Conservation (phyloP, 2,797 vertebrate species). For the Todus mexicanus region DNA sequence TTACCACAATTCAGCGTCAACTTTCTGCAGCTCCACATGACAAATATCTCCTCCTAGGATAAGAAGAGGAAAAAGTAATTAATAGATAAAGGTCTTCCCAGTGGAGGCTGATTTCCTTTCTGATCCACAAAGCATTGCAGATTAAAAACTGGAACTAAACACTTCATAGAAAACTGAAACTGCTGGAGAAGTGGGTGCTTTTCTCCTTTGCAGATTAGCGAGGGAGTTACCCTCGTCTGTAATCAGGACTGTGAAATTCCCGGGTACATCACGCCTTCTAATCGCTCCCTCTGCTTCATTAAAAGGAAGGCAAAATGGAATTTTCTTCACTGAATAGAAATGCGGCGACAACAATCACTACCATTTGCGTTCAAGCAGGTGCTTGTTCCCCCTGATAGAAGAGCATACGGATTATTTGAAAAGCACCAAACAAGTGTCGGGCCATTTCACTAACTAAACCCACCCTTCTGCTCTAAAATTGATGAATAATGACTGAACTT, state of each 20-base stretch:
- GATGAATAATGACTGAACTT: constrained; percentile 32
- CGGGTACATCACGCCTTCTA: background rate
- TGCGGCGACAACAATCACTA: background rate
- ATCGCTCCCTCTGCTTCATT: background rate
- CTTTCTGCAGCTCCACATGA: background rate
- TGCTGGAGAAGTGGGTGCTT: background rate
- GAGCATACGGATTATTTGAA: background rate
- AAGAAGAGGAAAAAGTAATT: constrained; percentile 28
- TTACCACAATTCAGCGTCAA: background rate
- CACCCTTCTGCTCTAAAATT: constrained; percentile 24
- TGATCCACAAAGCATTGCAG: background rate
- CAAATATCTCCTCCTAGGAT: background rate
- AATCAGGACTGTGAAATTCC: background rate
- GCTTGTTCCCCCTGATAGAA: background rate
- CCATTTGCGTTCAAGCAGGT: background rate
- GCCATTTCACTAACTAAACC: constrained; percentile 36
- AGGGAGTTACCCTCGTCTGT: background rate
- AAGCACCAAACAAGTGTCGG: background rate
- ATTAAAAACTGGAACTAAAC: background rate
- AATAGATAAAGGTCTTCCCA: constrained; percentile 31
- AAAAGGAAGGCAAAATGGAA: background rate
- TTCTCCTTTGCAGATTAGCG: background rate
- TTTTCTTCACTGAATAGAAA: background rate
- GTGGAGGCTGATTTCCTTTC: background rate
- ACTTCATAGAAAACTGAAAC: background rate